Conservation (phyloP, 2,113 vertebrate genomes). For the Benitochromis conjunctus region DNA sequence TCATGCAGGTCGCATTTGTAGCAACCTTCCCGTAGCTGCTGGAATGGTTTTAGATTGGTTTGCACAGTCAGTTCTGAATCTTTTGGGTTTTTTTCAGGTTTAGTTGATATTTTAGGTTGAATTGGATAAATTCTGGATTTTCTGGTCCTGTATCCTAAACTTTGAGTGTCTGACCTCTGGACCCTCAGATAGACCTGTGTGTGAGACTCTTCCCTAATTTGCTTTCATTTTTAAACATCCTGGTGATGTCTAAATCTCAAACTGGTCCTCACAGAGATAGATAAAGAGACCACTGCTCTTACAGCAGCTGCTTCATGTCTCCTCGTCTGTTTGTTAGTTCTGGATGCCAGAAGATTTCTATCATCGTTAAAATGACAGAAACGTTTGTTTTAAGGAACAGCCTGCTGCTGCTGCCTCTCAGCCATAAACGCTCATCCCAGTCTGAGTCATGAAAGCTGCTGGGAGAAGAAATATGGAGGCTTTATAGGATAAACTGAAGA, state of each 20-base stretch:
- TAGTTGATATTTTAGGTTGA: background rate
- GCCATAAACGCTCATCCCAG: fast-evolving
- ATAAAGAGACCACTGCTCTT: too few relatives aligned
- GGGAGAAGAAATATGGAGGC: background rate
- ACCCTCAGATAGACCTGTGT: fast-evolving
- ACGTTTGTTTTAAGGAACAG: background rate
- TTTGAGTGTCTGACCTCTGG: background rate
- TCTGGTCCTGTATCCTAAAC: fast-evolving
- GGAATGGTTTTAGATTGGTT: background rate
- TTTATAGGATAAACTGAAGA: background rate
- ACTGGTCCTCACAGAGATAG: background rate
- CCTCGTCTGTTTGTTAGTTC: background rate
- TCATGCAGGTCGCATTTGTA: background rate
- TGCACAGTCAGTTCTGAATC: background rate
- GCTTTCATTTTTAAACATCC: background rate
- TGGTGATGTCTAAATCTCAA: background rate
- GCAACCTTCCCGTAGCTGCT: background rate
- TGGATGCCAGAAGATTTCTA: background rate
- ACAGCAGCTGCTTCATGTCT: background rate
- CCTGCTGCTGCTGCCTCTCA: background rate
- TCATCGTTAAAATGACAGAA: background rate
- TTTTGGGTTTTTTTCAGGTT: background rate
- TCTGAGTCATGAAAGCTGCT: background rate
- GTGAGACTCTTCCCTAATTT: background rate
- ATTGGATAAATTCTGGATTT: background rate